Percentiles rank a stretch among this genome's conserved stretches.
These are phyloP conservation scores for Trematocara marginatum DNA, from an alignment of 2,113 vertebrate genomes.

Conservation along the genomic window DNA sequence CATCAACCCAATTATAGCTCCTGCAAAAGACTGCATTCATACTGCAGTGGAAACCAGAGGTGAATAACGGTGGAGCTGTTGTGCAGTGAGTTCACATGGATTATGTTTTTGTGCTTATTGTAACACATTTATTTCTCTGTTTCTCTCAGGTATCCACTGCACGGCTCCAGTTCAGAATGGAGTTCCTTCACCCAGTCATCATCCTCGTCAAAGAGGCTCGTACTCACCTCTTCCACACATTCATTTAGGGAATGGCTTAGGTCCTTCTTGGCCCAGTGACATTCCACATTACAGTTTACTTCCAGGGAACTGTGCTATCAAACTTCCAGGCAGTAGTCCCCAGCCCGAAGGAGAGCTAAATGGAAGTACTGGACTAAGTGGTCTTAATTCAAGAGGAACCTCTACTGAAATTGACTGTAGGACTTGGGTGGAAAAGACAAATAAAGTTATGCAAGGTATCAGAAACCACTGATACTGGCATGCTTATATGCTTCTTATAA, in stretches of 20 bases:
- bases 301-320: slow-evolving; percentile 4
- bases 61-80: not conserved
- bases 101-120: not conserved
- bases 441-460: slow-evolving; percentile 59
- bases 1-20: not conserved
- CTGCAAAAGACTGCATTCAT: slow-evolving; percentile 36
- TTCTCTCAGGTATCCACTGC: slow-evolving; percentile 59
- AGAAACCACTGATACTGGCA: not conserved
- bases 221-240: slow-evolving; percentile 62
- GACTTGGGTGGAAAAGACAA: slow-evolving; percentile 56
- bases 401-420: slow-evolving; percentile 63
- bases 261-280: slow-evolving; percentile 50
- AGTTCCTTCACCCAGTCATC: slow-evolving; percentile 13
- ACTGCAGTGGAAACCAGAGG: slow-evolving; percentile 56
- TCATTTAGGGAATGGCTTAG: slow-evolving; percentile 56
- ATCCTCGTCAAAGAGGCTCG: slow-evolving; percentile 30
- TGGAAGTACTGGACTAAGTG: slow-evolving; percentile 32
- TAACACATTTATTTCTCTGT: not conserved
- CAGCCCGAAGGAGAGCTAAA: slow-evolving; percentile 42
- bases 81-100: not conserved
- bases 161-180: slow-evolving; percentile 56
- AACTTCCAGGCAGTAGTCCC: not conserved
- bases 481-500: not conserved
- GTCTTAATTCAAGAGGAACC: slow-evolving; percentile 65
- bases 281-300: slow-evolving; percentile 44